Base-by-base conservation (phyloP, 2,888 invertebrate species). In the Teleogryllus oceanicus region DNA sequence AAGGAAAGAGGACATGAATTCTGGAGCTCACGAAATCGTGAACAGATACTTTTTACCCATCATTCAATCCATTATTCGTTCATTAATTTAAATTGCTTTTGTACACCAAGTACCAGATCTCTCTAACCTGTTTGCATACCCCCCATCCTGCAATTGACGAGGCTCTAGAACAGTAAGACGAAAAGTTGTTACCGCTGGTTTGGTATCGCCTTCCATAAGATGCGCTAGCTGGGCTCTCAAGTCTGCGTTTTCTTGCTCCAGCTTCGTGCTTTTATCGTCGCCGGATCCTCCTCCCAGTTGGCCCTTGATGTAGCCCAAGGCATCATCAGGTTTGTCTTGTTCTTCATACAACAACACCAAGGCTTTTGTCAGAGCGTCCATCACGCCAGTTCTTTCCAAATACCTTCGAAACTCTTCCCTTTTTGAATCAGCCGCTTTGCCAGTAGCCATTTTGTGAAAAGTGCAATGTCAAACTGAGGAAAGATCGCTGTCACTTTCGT, bases 401-500 rank as follows among this genome's bases (percentile, higher is more conserved):
- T 96, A 96, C 84, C 94, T 93, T 83, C 96, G 90, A 86, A 95
- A 96, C 85, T 96, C 96, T 88, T 96, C 96, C 83, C 95, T 90
- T 88, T 95, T 96, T 1, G 94, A 93, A 87, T 95, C 95, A 84
- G 91, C 62, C 62, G 62, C 62, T n/a, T 18, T 62, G 4, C 16
- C n/a, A 18, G 13, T 18, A 18, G 62, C 13, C 62, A 62, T 62
- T 18, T 62, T 62, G 62, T 62, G 62, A 8, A 12, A n/a, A 16
- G 16, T 62, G 62, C 13, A 37, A 37, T 37, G 8, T 5, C 8
- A 5, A 37, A 37, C 8, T 37, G 37, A 62, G 16, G n/a, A 62
- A 62, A 62, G n/a, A n/a, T 18, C n/a, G 62, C n/a, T 62, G 13
- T 62, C n/a, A 62, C 13, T 16, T 62, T 62, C n/a, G n/a, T n/a